Base-by-base conservation (phyloP, 2,888 invertebrate genomes). In the Colletes collaris region DNA sequence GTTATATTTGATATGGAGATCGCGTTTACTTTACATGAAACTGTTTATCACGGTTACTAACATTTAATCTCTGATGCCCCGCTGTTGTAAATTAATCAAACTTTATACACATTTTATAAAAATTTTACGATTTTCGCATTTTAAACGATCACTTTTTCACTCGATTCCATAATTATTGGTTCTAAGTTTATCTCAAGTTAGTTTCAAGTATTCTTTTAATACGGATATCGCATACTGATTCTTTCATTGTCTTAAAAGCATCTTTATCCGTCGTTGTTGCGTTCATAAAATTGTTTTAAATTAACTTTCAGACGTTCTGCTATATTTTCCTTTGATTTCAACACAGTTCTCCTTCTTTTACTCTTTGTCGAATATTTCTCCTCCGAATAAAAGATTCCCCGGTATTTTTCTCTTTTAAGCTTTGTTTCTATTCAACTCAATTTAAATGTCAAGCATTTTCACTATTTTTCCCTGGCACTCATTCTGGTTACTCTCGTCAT, bases 381-480 rank as follows among this genome's bases (percentile, higher is more conserved):
- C 37, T 11, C 27, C 4, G 4, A 13, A 40, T 46, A 6, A 19
- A 16, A 10, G 16, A 13, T 10, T 27, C 53, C 5, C 60, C 27
- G 19, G n/a, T 50, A 35, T 49, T 4, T 37, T 35, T 53, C 8
- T 2, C 13, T 46, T 40, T 40, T 16, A n/a, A 11, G 4, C 10
- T 19, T 8, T 49, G 6, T 56, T 55, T 49, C 27, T 4, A 7
- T 44, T n/a, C 7, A n/a, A 7, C 10, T 62, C 35, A 13, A 19
- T 19, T 65, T 52, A 79, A 64, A 67, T 68, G 7, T 40, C 56
- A 3, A 44, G 11, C 46, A 50, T 50, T 27, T 27, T 27, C 40
- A 1, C 67, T 59, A 60, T 35, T 60, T 60, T 55, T 35, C 16
- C 44, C 11, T 8, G 60, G 40, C 50, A 64, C 44, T 59, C 68